Conservation (phyloP, 2,797 vertebrate genomes). For the Amniataba percoides region DNA sequence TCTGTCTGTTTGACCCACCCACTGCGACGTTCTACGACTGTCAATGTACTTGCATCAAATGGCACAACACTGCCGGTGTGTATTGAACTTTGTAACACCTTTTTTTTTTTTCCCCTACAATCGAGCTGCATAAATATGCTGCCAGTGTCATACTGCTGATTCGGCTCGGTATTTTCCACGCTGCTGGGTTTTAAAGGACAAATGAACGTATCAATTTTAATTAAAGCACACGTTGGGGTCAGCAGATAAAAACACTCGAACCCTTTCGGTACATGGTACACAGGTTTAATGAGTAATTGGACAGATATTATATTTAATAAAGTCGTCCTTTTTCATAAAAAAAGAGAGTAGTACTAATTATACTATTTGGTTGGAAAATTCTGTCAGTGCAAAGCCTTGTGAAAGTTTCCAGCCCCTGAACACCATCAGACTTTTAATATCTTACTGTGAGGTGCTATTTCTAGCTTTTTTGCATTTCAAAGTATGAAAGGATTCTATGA, state of each 20-base stretch:
- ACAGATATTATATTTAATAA: slow-evolving; percentile 37
- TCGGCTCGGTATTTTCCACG: background rate
- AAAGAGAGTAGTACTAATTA: slow-evolving; percentile 48
- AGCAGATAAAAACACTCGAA: slow-evolving; percentile 11
- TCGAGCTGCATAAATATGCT: background rate
- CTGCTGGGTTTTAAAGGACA: slow-evolving; percentile 8
- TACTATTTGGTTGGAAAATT: slow-evolving; percentile 34
- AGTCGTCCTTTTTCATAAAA: slow-evolving; percentile 9
- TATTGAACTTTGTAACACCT: background rate
- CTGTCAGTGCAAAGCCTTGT: slow-evolving; percentile 45
- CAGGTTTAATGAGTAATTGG: slow-evolving; percentile 31
- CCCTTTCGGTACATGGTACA: slow-evolving; percentile 10
- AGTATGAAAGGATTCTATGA: slow-evolving; percentile 58
- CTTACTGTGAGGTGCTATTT: slow-evolving; percentile 61
- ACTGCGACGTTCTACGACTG: too few species aligned
- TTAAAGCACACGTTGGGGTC: slow-evolving; percentile 13
- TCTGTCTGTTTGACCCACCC: background rate
- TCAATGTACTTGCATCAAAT: background rate
- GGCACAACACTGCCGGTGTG: background rate
- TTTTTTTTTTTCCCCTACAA: background rate
- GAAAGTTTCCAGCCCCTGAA: slow-evolving; percentile 52
- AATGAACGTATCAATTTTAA: slow-evolving; percentile 21
- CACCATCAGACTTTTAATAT: slow-evolving; percentile 57
- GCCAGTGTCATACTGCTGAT: background rate
- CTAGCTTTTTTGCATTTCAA: slow-evolving; percentile 64